Conservation (phyloP, 2,888 invertebrate genomes). For the Temnothorax unifasciatus region DNA sequence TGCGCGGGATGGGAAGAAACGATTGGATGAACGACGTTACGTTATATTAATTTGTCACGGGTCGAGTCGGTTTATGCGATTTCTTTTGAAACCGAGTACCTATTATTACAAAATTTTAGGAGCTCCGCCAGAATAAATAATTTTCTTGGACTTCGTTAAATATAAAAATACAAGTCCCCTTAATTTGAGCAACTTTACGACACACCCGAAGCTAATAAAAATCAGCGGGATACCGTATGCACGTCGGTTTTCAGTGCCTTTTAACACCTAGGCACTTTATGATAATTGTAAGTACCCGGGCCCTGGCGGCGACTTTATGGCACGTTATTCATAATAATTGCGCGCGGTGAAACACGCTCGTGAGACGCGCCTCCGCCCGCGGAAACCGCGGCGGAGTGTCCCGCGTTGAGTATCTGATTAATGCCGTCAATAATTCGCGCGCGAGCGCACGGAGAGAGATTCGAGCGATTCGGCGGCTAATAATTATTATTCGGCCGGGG, state of each 20-base stretch:
- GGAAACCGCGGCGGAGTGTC: slow-evolving; percentile 3
- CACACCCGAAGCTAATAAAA: slow-evolving; percentile 12
- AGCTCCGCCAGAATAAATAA: not conserved
- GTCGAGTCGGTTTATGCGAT: not conserved
- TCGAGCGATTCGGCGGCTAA: slow-evolving; percentile 13
- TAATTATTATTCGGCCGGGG: slow-evolving; percentile 44
- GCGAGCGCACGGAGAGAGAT: not conserved
- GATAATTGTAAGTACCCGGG: slow-evolving; percentile 45
- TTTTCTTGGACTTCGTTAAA: not conserved
- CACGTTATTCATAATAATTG: slow-evolving; percentile 59
- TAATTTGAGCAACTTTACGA: slow-evolving; percentile 12
- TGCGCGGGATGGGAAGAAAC: too few species aligned
- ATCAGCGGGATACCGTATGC: slow-evolving; percentile 14
- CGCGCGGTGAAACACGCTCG: slow-evolving; percentile 18
- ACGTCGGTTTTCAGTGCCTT: slow-evolving; percentile 30
- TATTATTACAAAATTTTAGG: not conserved
- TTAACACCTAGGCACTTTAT: slow-evolving; percentile 52
- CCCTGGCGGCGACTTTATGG: slow-evolving; percentile 29
- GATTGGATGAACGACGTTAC: too few species aligned
- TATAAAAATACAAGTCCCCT: not conserved
- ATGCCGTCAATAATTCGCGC: slow-evolving; percentile 45
- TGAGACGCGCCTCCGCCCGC: slow-evolving; percentile 17
- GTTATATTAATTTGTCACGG: too few species aligned
- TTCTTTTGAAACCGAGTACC: not conserved
- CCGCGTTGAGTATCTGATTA: slow-evolving; percentile 40